A percentile compares a stretch with the other conserved stretches of the same genome.
phyloP scores from a whole-genome alignment of 2,888 invertebrate genomes.

The Andrena flavipes region DNA sequence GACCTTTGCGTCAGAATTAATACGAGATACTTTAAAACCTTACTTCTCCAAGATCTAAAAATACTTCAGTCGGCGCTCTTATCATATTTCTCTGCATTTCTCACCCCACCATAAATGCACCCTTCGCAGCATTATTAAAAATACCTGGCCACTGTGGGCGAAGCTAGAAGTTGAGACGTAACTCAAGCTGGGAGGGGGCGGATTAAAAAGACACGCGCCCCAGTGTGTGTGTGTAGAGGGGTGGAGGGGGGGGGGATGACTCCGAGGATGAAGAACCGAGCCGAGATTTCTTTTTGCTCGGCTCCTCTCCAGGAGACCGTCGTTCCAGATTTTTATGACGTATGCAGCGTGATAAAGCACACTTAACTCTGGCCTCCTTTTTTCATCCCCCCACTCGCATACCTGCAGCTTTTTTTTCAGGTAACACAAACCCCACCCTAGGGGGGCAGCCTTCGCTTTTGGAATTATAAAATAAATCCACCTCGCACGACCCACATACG shows the following conservation, averaged over 20 bases:
- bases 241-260: not conserved
- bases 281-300: slow-evolving; percentile 46
- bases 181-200: not conserved
- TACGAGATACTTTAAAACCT: too few relatives aligned
- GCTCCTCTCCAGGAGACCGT: slow-evolving; percentile 17
- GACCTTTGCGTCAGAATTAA: too few relatives aligned
- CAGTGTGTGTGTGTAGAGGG: not conserved
- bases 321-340: slow-evolving; percentile 59
- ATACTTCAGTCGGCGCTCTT: too few relatives aligned
- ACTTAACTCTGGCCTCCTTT: slow-evolving; percentile 47
- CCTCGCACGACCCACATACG: slow-evolving; percentile 50
- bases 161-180: not conserved
- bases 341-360: slow-evolving; percentile 57
- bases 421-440: slow-evolving; percentile 35
- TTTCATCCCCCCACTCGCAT: slow-evolving; percentile 22
- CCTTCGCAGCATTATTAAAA: not conserved
- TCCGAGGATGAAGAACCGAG: slow-evolving; percentile 24
- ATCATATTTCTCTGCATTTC: too few relatives aligned
- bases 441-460: slow-evolving; percentile 31
- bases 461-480: slow-evolving; percentile 46
- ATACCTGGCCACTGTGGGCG: not conserved
- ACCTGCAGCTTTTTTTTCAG: slow-evolving; percentile 24
- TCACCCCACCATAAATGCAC: too few relatives aligned
- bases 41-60: too few relatives aligned
- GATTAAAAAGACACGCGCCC: not conserved